These are phyloP conservation scores for Cepaea hortensis DNA, from an alignment of 2,888 invertebrate species.

Conservation along the genomic window DNA sequence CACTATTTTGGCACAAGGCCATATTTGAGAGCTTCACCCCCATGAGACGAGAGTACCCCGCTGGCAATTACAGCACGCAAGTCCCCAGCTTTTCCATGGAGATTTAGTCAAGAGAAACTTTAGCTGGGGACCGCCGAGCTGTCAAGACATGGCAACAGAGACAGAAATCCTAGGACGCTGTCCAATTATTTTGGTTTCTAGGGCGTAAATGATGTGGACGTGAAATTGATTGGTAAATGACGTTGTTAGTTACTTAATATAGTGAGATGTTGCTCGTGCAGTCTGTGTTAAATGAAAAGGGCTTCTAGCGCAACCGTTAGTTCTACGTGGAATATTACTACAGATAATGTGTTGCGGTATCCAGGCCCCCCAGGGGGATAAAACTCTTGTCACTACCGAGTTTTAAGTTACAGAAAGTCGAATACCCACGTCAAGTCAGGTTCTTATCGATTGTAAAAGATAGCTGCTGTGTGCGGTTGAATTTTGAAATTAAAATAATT, in stretches of 20 bases:
- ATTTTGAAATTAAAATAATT: too few relatives aligned
- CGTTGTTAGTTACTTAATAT: background rate
- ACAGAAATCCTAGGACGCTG: background rate
- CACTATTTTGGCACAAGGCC: background rate
- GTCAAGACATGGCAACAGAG: background rate
- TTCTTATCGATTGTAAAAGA: too few relatives aligned
- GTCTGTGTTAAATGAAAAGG: too few relatives aligned
- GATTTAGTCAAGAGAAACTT: conserved; percentile 15
- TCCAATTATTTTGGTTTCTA: conserved; percentile 24
- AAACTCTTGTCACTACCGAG: too few relatives aligned
- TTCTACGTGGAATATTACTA: too few relatives aligned
- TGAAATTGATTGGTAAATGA: background rate
- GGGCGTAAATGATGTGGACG: conserved; percentile 2
- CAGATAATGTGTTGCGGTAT: too few relatives aligned
- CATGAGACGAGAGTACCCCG: background rate
- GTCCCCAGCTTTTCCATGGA: background rate
- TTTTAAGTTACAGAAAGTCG: too few relatives aligned
- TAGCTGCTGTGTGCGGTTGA: too few relatives aligned
- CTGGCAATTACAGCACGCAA: conserved; percentile 12
- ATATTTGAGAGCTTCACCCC: background rate
- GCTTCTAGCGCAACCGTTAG: too few relatives aligned
- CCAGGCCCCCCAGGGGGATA: too few relatives aligned
- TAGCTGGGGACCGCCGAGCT: background rate
- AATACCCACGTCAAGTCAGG: too few relatives aligned
- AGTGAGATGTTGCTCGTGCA: too few relatives aligned